Base-by-base conservation (phyloP, 2,113 vertebrate species). In the Cyphotilapia sp. region DNA sequence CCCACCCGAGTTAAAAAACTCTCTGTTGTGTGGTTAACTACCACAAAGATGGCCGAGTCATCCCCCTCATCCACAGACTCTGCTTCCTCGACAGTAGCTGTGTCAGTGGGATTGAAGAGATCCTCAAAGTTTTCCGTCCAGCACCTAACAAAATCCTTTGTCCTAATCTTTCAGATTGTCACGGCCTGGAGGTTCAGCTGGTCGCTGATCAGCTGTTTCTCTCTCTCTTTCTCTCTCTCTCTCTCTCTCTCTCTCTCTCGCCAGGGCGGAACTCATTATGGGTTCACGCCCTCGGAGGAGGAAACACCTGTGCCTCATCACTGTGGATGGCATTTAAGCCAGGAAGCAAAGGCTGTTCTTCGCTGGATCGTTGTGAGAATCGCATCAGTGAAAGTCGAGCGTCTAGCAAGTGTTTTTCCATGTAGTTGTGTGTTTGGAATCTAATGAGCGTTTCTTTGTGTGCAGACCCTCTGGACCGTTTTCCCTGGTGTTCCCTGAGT, bases 391-490 rank as follows among this genome's bases (percentile, higher is more conserved):
- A 54, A 54, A 54, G n/a, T 24, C 2, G 2, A 53, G 51, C 0
- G 51, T 53, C 51, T 53, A 54, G n/a, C 51, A 54, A 54, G n/a
- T 54, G n/a, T 24, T 54, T 54, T 54, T 54, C n/a, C 10, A 54
- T 54, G 10, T 54, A 54, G 53, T 56, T 56, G 53, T 11, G 9
- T 54, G n/a, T 56, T 56, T 56, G 53, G 53, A 56, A 7, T 56
- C 53, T 56, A 56, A 56, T 1, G 53, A 56, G 22, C 1, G 2
- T 56, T 56, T 56, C 22, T 56, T 56, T 56, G 22, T 56, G 0
- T 24, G 22, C 53, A 56, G 22, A 56, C 22, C 6, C 53, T 56
- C 53, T 56, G 0, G 0, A 2, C 11, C 2, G 0, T 54, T 54
- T 54, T 24, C 53, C n/a, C 53, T 24, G 53, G 53, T 56, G 53